Percentiles rank a stretch among this genome's conserved stretches.
Conservation (phyloP, 2,888 invertebrate genomes). For the Hirtodrosophila cameraria region DNA sequence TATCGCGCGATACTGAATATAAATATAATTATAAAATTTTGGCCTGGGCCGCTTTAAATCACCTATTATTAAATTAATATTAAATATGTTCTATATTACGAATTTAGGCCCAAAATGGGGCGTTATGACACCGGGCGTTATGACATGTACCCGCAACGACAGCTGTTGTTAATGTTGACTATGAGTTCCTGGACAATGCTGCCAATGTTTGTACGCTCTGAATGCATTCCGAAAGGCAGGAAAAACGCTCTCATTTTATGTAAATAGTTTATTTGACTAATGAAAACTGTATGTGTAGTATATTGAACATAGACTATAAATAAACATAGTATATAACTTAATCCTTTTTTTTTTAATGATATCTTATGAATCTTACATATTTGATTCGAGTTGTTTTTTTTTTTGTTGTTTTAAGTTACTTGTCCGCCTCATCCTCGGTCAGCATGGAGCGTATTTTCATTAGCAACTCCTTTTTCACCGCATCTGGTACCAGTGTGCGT, state of each 20-base stretch:
- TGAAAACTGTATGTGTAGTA: no score
- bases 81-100: no score
- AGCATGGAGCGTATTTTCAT: constrained; percentile 95
- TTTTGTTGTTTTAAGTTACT: constrained; percentile 13
- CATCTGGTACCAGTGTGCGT: constrained; percentile 93
- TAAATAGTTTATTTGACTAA: constrained; percentile 25
- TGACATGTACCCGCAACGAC: constrained; percentile 9
- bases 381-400: no score
- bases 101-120: no score
- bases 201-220: constrained; percentile 50
- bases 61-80: no score
- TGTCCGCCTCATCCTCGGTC: constrained; percentile 83
- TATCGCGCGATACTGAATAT: no score
- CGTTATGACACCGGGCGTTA: constrained; percentile 11
- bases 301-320: background rate
- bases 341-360: no score
- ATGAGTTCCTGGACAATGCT: constrained; percentile 43
- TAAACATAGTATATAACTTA: no score
- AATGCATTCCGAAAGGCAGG: constrained; percentile 4
- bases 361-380: no score
- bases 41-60: no score
- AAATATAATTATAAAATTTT: no score
- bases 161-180: constrained; percentile 23
- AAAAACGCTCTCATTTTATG: background rate
- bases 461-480: constrained; percentile 95